Conservation (phyloP, 2,888 invertebrate species). For the Mylabris sibirica region DNA sequence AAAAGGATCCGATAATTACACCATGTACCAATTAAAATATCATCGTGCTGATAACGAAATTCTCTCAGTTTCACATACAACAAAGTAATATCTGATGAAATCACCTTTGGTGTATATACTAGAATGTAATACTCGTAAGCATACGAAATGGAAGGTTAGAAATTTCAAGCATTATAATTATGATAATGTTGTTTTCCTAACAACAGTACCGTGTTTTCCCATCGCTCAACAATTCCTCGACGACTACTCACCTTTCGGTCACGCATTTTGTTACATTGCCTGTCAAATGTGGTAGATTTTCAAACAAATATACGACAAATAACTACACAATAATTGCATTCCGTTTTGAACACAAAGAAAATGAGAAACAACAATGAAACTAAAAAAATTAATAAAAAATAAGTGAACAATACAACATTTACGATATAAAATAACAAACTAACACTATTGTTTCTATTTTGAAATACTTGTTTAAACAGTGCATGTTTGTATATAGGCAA, state of each 20-base stretch:
- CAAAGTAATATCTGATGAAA: no score
- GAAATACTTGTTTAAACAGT: neutral
- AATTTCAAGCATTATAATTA: constrained; percentile 1
- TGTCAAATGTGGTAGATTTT: neutral
- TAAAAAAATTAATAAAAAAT: no score
- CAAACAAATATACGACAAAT: neutral
- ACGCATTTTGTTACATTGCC: neutral
- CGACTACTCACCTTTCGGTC: neutral
- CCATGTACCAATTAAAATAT: no score
- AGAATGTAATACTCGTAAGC: neutral
- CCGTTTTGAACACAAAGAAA: neutral
- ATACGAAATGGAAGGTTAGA: neutral
- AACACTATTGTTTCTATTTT: neutral
- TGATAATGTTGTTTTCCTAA: neutral
- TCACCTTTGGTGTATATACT: no score
- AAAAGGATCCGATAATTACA: no score
- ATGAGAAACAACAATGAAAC: neutral
- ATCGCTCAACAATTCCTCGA: neutral
- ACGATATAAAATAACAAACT: neutral
- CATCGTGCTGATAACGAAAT: no score
- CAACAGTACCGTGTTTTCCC: constrained; percentile 1
- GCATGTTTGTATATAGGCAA: no score
- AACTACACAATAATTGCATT: neutral
- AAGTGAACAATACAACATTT: neutral
- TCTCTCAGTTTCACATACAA: neutral